Evolutionary conservation across 2,888 invertebrate species (phyloP).

Genomic region (Epinotia nisella): DNA sequence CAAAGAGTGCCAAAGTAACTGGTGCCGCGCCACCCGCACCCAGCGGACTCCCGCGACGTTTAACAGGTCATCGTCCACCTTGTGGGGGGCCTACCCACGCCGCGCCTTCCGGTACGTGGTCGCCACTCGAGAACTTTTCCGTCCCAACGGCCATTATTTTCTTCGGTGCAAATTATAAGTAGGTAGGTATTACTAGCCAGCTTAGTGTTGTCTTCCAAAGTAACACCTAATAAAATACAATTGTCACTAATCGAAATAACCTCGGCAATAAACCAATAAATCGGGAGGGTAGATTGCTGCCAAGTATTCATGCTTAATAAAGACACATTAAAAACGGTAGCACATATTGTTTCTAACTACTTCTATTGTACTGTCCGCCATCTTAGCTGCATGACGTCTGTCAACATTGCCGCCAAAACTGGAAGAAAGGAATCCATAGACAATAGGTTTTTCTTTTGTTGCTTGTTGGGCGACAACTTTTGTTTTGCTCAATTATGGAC

Average conservation of each 20-base stretch:
- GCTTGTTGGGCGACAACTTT: slow-evolving; percentile 69
- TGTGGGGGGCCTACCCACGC: no score
- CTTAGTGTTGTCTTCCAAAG: neutral
- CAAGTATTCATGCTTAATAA: slow-evolving; percentile 66
- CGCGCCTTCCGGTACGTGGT: no score
- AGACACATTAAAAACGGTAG: slow-evolving; percentile 76
- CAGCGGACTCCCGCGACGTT: no score
- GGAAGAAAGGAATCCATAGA: slow-evolving; percentile 52
- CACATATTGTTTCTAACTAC: slow-evolving; percentile 62
- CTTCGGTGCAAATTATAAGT: no score
- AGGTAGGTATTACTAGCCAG: no score
- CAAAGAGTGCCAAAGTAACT: no score
- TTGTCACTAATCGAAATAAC: slow-evolving; percentile 16
- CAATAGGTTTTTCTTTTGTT: slow-evolving; percentile 59
- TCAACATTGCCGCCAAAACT: slow-evolving; percentile 74
- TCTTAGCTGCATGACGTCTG: slow-evolving; percentile 71
- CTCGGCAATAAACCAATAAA: slow-evolving; percentile 41
- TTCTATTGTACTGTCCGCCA: slow-evolving; percentile 56
- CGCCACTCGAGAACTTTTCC: no score
- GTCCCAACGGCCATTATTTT: no score
- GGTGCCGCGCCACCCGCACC: no score
- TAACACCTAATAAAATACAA: neutral
- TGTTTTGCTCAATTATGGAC: slow-evolving; percentile 82
- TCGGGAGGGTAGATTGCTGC: slow-evolving; percentile 17
- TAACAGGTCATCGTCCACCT: no score